Conservation (phyloP, 2,113 vertebrate genomes). For the Athene cunicularia region DNA sequence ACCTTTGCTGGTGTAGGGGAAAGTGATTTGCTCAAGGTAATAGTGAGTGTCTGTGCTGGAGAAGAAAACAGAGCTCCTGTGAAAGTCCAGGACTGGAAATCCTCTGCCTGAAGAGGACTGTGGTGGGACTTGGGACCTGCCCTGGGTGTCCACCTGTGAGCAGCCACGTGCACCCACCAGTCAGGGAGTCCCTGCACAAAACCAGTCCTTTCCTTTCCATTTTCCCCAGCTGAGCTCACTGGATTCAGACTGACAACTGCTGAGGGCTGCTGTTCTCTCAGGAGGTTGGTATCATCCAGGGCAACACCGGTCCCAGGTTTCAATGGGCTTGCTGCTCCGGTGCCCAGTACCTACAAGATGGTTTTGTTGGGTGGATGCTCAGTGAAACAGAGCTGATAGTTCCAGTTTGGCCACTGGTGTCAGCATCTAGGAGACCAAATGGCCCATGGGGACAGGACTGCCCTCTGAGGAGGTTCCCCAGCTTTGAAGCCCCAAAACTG, state of each 20-base stretch:
- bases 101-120: not conserved
- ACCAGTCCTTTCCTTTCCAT: not conserved
- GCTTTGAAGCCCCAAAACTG: not conserved
- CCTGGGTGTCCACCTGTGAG: not conserved
- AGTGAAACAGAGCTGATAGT: not conserved
- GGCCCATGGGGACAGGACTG: not conserved
- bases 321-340: not conserved
- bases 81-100: not conserved
- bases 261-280: not conserved
- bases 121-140: not conserved
- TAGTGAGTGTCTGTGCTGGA: not conserved
- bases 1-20: not conserved
- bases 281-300: not conserved
- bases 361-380: not conserved
- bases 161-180: not conserved
- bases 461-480: not conserved
- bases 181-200: not conserved
- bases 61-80: not conserved
- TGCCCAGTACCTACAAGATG: not conserved
- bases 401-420: too few species aligned
- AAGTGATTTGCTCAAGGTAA: not conserved
- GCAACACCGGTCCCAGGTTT: not conserved
- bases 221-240: not conserved
- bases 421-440: not conserved
- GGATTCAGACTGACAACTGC: not conserved